Base-by-base conservation (phyloP, 2,113 vertebrate species). In the Oriolus oriolus region DNA sequence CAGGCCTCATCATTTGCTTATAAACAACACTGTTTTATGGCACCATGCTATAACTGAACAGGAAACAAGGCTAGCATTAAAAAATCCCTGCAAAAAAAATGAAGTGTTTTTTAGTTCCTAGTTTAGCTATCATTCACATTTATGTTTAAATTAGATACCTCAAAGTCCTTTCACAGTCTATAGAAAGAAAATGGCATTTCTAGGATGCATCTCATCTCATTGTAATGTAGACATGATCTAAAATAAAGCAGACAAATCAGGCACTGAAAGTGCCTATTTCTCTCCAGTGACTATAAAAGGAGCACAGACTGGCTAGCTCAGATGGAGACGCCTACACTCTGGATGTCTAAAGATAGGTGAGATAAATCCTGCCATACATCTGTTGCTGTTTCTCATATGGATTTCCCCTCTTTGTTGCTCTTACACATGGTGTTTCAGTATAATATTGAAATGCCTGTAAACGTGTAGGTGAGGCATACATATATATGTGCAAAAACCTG, bases 291-390 rank as follows among this genome's bases (percentile, higher is more conserved):
- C 86, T 96, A 84, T 59, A 93, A 95, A 88, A 75, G 86, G 73
- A 95, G 50, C 79, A 66, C 63, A 66, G 63, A 26, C 94, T 95
- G 79, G 45, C 47, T 81, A 11, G 59, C 71, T 97, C 86, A 90
- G 66, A 93, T 80, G 89, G 79, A 78, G 84, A 74, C 4, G 19
- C 95, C 76, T 54, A 95, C 77, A 0, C 80, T 68, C 73, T 90
- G 64, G 14, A 47, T 86, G 39, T 88, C 94, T 96, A 89, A 96
- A 93, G 86, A 92, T 95, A 92, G 83, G 89, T 84, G 60, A 92
- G 68, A 88, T 84, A 88, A 95, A 90, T 90, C 47, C 83, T 84
- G 71, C 42, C 39, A 66, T 78, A 47, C 83, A 92, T 93, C 83
- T 95, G 91, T 75, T 92, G 39, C 91, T 74, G 64, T 60, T 95